These are phyloP conservation scores for Alosa sapidissima DNA, from an alignment of 2,797 vertebrate species.

Conservation along the genomic window DNA sequence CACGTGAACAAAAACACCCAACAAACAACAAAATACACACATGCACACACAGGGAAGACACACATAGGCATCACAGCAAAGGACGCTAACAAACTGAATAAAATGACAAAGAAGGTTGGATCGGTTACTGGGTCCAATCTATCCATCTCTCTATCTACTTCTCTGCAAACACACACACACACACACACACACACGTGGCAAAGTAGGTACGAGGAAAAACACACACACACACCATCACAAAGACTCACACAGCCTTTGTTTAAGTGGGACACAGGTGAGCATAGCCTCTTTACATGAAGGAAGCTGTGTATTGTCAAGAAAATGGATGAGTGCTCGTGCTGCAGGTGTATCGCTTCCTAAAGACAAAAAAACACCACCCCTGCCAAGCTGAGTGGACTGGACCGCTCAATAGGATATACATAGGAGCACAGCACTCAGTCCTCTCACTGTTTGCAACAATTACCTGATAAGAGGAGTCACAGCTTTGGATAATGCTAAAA, in stretches of 20 bases:
- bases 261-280: conserved; percentile 17
- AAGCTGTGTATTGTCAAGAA: not conserved
- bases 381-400: not conserved
- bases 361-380: not conserved
- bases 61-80: not conserved
- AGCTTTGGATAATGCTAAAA: not conserved
- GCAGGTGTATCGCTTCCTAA: not conserved
- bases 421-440: not conserved
- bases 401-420: not conserved
- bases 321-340: not conserved
- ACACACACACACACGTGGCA: not conserved
- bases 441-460: not conserved
- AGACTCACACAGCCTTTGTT: not conserved
- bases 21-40: not conserved
- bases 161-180: not conserved
- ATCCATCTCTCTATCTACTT: too few relatives aligned
- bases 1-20: too few relatives aligned
- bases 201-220: not conserved
- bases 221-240: not conserved
- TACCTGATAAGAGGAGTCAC: not conserved
- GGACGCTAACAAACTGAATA: too few relatives aligned
- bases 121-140: too few relatives aligned
- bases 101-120: too few relatives aligned
- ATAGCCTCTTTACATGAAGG: conserved; percentile 3
- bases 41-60: not conserved